A percentile compares a stretch with the other conserved stretches of the same genome.
These are phyloP conservation scores for Caranx ignobilis DNA, from an alignment of 2,113 vertebrate species.

Conservation along the genomic window DNA sequence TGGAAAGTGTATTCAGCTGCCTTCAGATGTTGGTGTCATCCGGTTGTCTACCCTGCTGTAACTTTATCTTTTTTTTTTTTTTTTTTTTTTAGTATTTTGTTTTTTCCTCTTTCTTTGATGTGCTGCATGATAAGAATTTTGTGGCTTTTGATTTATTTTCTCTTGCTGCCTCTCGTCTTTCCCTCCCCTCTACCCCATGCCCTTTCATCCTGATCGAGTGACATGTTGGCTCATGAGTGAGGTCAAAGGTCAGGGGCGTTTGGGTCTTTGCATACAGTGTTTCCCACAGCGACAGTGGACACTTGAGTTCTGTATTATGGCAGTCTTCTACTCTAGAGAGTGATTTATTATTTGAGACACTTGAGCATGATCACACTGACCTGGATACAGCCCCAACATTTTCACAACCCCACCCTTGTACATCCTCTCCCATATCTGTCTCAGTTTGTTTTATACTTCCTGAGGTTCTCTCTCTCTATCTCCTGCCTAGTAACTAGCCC, in stretches of 20 bases:
- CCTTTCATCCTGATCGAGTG: constrained; percentile 26
- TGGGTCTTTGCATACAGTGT: neutral
- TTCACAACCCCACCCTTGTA: neutral
- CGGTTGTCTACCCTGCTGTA: neutral
- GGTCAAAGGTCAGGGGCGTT: constrained; percentile 33
- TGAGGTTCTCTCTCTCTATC: neutral
- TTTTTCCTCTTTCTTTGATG: constrained; percentile 11
- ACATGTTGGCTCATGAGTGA: neutral
- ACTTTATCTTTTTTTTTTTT: neutral
- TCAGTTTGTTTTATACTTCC: neutral
- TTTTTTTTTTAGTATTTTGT: neutral
- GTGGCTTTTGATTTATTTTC: neutral
- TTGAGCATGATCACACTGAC: constrained; percentile 21
- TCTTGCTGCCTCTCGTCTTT: neutral
- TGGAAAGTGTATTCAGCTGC: constrained; percentile 28
- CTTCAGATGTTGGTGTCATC: neutral
- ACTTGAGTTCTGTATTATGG: neutral
- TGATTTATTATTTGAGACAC: constrained; percentile 11
- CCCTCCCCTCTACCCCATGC: neutral
- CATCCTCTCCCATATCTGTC: neutral
- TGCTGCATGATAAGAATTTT: neutral
- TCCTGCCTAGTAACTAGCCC: neutral
- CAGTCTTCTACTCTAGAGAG: neutral
- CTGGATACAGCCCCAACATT: neutral
- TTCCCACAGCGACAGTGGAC: neutral